Conservation (phyloP, 1,140 invertebrate genomes). For the Platyura marginata region DNA sequence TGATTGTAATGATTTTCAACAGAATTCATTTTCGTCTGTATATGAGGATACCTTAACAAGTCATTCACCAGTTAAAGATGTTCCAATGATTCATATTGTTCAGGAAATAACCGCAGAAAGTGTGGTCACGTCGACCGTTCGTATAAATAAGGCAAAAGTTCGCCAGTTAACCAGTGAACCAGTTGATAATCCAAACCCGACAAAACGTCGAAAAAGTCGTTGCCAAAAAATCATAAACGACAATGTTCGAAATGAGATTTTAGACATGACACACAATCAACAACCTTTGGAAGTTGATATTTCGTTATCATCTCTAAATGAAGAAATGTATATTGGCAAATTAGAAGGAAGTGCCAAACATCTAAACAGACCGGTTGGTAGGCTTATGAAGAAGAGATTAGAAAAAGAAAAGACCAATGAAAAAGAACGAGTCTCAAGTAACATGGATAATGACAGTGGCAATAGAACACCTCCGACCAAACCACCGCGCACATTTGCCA, state of each 20-base stretch:
- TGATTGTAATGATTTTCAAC: no score
- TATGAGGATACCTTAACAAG: no score
- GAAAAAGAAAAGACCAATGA: not conserved
- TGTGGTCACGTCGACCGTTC: not conserved
- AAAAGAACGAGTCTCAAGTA: not conserved
- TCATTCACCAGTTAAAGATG: no score
- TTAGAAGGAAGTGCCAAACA: not conserved
- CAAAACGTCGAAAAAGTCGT: no score
- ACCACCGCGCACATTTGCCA: not conserved
- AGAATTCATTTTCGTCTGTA: no score
- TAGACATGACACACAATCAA: not conserved
- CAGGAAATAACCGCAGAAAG: not conserved
- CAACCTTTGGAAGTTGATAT: not conserved
- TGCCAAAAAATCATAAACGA: not conserved
- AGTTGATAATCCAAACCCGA: not conserved
- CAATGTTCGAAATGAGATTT: not conserved
- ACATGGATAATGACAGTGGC: not conserved
- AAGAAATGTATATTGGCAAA: not conserved
- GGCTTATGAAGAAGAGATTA: not conserved
- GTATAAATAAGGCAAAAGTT: not conserved
- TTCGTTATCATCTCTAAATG: not conserved
- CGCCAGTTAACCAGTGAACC: not conserved
- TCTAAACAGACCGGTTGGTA: not conserved
- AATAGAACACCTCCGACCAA: not conserved
- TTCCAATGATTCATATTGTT: no score